Percentiles rank a stretch among this genome's conserved stretches.
phyloP scores from a whole-genome alignment of 2,797 vertebrate genomes.

The Sebastes steindachneri region DNA sequence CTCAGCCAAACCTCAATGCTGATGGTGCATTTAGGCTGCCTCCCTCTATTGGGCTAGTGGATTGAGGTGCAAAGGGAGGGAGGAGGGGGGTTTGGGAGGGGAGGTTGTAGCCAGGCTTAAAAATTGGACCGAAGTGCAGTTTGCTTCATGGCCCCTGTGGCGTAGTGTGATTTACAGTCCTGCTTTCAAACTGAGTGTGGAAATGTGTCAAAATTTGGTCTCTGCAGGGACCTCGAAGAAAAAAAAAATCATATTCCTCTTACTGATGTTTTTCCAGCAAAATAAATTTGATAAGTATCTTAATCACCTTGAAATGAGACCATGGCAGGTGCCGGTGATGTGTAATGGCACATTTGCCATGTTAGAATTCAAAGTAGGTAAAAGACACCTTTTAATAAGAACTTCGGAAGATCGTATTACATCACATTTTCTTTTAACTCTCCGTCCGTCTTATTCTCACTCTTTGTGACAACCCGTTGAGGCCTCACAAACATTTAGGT shows the following conservation, averaged over 20 bases:
- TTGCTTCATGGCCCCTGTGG: constrained; percentile 71
- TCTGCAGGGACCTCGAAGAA: constrained; percentile 42
- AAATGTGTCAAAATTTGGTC: constrained; percentile 80
- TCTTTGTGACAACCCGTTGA: constrained; percentile 1
- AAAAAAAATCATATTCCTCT: constrained; percentile 34
- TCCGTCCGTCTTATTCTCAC: constrained; percentile 3
- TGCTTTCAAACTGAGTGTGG: constrained; percentile 82
- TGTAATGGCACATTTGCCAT: constrained; percentile 43
- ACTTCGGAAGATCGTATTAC: constrained; percentile 27
- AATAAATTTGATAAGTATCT: constrained; percentile 69
- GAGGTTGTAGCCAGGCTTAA: constrained; percentile 52
- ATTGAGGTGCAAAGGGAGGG: constrained; percentile 49
- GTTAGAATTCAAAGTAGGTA: constrained; percentile 27
- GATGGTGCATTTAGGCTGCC: constrained; percentile 71
- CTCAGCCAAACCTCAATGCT: constrained; percentile 73
- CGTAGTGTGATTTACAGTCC: constrained; percentile 75
- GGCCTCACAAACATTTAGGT: neutral
- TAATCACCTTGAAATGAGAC: constrained; percentile 73
- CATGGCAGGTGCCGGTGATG: constrained; percentile 51
- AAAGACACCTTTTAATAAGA: constrained; percentile 41
- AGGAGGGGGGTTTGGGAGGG: neutral
- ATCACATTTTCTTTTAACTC: constrained; percentile 29
- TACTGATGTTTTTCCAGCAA: constrained; percentile 52
- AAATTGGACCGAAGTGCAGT: constrained; percentile 75
- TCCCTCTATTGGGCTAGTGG: constrained; percentile 61